Conservation (phyloP, 2,113 vertebrate species). For the Rissa tridactyla region DNA sequence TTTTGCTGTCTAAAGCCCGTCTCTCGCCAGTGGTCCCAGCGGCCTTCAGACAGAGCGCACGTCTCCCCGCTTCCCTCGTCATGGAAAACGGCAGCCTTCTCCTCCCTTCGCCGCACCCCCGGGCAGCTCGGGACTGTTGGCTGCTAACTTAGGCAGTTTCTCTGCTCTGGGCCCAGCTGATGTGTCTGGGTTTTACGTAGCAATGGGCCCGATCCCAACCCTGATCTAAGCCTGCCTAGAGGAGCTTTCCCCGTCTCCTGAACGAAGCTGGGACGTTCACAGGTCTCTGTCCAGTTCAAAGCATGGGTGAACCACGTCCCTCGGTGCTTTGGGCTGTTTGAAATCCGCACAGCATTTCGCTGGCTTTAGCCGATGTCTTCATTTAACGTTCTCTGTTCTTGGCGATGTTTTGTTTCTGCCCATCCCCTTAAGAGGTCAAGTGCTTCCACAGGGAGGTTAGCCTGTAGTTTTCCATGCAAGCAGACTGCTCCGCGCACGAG, state of each 20-base stretch:
- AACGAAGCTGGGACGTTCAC: background rate
- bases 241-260: background rate
- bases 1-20: background rate
- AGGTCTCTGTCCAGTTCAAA: background rate
- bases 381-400: background rate
- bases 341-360: rapidly evolving
- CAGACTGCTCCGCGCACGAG: background rate
- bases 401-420: background rate
- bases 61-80: rapidly evolving
- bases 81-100: background rate
- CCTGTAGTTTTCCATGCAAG: constrained; percentile 9
- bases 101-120: background rate
- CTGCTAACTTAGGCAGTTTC: background rate
- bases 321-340: background rate
- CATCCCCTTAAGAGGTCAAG: constrained; percentile 18
- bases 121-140: background rate
- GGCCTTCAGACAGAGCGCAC: background rate
- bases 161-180: background rate
- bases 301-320: background rate
- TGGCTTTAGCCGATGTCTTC: background rate
- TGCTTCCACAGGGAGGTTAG: background rate
- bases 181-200: background rate
- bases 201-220: rapidly evolving
- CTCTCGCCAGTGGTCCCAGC: background rate
- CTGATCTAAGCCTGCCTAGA: background rate